Evolutionary conservation across 1,140 invertebrate species (phyloP).

Genomic region (Atta colombica): DNA sequence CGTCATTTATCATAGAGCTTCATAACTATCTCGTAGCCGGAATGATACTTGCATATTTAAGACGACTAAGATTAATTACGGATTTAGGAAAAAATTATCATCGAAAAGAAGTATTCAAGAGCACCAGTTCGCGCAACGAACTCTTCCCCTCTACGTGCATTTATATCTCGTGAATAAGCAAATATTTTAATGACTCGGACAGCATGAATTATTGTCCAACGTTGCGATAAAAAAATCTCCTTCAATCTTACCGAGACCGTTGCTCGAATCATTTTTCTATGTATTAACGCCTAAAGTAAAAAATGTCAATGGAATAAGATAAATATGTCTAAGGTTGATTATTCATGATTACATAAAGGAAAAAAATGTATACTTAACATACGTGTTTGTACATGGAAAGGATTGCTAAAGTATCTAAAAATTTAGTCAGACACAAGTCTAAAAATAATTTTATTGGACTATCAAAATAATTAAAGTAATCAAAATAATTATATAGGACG

Average conservation of each 20-base stretch:
- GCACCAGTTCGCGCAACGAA: background rate
- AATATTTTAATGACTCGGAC: constrained; percentile 52
- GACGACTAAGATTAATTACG: constrained; percentile 63
- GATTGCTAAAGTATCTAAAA: no score
- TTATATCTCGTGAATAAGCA: constrained; percentile 61
- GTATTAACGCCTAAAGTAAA: background rate
- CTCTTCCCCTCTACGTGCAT: background rate
- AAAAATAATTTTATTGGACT: no score
- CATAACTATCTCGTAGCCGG: constrained; percentile 38
- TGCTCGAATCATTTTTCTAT: background rate
- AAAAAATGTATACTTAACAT: background rate
- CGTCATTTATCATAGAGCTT: constrained; percentile 49
- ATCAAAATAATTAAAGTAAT: no score
- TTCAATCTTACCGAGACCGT: constrained; percentile 42
- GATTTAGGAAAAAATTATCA: constrained; percentile 43
- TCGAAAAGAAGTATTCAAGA: constrained; percentile 42
- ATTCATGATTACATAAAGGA: background rate
- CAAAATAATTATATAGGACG: no score
- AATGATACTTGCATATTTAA: constrained; percentile 46
- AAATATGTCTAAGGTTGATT: constrained; percentile 13
- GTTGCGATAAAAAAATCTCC: constrained; percentile 40
- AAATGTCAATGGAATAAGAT: constrained; percentile 1
- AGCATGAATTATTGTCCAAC: constrained; percentile 44
- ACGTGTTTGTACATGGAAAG: no score
- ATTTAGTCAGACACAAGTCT: no score